Evolutionary conservation across 2,797 vertebrate species (phyloP).

Genomic region (Danio albolineatus): DNA sequence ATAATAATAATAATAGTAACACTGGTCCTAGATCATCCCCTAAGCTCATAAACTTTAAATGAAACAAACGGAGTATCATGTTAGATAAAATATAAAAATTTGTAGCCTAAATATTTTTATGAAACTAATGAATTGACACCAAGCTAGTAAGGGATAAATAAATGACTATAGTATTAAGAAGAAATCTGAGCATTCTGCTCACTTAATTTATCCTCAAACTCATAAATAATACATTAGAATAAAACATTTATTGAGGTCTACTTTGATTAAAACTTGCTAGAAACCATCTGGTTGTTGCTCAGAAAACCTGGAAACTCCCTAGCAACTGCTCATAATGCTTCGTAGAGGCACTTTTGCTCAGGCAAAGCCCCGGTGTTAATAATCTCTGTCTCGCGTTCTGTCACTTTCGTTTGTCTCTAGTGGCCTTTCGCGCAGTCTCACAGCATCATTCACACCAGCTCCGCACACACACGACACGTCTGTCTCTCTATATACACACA

Average conservation of each 20-base stretch:
- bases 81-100: not conserved
- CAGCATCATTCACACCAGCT: not conserved
- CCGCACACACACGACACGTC: constrained; percentile 8
- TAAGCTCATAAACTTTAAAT: not conserved
- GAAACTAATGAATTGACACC: too few relatives aligned
- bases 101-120: too few relatives aligned
- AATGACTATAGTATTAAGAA: too few relatives aligned
- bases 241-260: not conserved
- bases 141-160: too few relatives aligned
- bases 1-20: too few relatives aligned
- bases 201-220: not conserved
- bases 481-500: not conserved
- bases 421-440: not conserved
- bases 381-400: constrained; percentile 12
- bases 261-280: not conserved
- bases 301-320: not conserved
- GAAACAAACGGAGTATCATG: not conserved
- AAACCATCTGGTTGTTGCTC: not conserved
- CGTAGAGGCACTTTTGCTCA: not conserved
- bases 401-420: constrained; percentile 19
- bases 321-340: not conserved
- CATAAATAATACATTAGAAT: not conserved
- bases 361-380: constrained; percentile 17
- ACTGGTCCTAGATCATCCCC: not conserved
- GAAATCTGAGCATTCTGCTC: not conserved